phyloP scores from a whole-genome alignment of 2,888 invertebrate genomes.

The Oxyscelio sp. region DNA sequence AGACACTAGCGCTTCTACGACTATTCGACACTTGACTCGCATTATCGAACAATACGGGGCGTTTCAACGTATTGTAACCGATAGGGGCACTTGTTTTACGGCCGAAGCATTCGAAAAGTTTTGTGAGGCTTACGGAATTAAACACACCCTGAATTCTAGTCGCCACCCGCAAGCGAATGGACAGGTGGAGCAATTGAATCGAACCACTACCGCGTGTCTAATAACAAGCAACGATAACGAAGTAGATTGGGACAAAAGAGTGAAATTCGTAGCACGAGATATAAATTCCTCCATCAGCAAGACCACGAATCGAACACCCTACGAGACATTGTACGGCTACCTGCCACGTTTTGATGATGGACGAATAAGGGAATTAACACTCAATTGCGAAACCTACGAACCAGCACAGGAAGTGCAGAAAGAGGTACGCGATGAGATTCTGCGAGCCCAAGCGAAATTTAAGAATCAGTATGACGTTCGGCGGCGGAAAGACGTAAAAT shows the following conservation, averaged over 20 bases:
- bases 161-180: too few species aligned
- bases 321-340: conserved; percentile 41
- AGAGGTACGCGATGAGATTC: too few species aligned
- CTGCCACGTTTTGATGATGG: conserved; percentile 3
- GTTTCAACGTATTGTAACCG: background rate
- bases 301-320: conserved; percentile 21
- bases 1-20: background rate
- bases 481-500: too few species aligned
- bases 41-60: background rate
- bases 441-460: too few species aligned
- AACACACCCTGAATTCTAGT: too few species aligned
- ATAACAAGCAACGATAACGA: background rate
- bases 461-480: too few species aligned
- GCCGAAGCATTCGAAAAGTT: too few species aligned
- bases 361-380: background rate
- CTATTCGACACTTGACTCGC: background rate
- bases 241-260: background rate
- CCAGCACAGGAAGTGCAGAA: too few species aligned
- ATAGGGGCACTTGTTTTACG: too few species aligned
- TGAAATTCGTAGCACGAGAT: background rate
- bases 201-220: background rate
- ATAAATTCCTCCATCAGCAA: background rate
- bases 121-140: too few species aligned
- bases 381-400: background rate
- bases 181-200: conserved; percentile 40